Evolutionary conservation across 2,113 vertebrate species (phyloP).

Genomic region (Phrynocephalus versicolor): DNA sequence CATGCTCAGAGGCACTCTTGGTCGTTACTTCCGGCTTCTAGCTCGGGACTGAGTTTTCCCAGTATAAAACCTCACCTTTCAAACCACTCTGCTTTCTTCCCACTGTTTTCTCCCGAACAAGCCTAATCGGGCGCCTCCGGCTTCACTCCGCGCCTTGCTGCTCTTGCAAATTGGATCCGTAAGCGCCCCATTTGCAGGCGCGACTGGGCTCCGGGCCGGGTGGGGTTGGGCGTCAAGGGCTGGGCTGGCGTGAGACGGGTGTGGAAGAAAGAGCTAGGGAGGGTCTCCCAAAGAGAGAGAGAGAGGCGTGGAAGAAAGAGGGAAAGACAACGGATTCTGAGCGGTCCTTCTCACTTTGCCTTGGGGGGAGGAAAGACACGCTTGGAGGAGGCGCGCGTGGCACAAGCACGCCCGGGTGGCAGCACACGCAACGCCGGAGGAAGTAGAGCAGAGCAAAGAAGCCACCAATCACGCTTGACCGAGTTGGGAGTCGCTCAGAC

Average conservation of each 20-base stretch:
- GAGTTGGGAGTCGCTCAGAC: neutral
- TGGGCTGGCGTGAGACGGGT: neutral
- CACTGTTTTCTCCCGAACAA: neutral
- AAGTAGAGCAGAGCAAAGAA: conserved; percentile 9
- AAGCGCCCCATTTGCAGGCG: neutral
- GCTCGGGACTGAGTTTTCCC: neutral
- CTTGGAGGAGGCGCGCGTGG: too few relatives aligned
- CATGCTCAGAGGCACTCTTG: neutral
- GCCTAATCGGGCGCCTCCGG: neutral
- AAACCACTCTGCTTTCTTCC: fast-evolving
- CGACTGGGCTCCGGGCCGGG: too few relatives aligned
- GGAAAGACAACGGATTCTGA: neutral
- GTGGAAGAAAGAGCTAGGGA: neutral
- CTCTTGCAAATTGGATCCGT: conserved; percentile 6
- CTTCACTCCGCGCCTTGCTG: neutral
- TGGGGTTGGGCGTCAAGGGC: neutral
- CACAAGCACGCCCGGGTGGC: neutral
- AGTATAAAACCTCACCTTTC: neutral
- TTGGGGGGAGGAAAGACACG: neutral
- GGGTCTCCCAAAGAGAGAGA: neutral
- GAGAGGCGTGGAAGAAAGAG: neutral
- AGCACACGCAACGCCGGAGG: neutral
- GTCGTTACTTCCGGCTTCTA: neutral
- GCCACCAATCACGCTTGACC: conserved; percentile 7
- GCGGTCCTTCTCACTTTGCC: neutral